Conservation (phyloP, 2,888 invertebrate genomes). For the Strigamia transsilvanica region DNA sequence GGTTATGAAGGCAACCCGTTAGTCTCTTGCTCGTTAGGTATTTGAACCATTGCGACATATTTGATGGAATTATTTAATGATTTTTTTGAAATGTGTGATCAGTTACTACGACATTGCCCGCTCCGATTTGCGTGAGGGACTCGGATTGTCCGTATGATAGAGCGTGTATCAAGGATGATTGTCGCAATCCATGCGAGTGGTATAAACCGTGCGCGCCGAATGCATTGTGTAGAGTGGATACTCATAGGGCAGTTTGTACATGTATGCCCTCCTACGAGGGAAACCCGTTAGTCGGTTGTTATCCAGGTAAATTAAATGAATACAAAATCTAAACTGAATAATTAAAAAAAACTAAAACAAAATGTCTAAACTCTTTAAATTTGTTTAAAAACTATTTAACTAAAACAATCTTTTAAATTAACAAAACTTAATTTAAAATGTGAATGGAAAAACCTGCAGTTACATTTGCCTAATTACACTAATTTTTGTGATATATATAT, state of each 20-base stretch:
- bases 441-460: background rate
- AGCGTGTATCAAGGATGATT: constrained; percentile 53
- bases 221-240: constrained; percentile 58
- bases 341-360: background rate
- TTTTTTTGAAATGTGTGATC: background rate
- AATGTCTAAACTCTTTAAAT: background rate
- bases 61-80: background rate
- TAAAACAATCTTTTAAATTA: background rate
- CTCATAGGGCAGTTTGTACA: constrained; percentile 59
- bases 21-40: constrained; percentile 57
- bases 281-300: constrained; percentile 59
- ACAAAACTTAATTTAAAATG: background rate
- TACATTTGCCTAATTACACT: constrained; percentile 13
- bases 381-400: background rate
- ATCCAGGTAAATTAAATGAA: constrained; percentile 26
- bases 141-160: constrained; percentile 51
- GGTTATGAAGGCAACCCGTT: constrained; percentile 58
- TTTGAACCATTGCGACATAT: background rate
- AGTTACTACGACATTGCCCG: constrained; percentile 37
- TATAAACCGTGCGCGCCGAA: constrained; percentile 58
- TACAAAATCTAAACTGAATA: background rate
- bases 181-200: constrained; percentile 53
- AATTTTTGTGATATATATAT: background rate
- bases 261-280: constrained; percentile 59
- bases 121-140: constrained; percentile 52